A percentile compares a stretch with the other conserved stretches of the same genome.
Conservation (phyloP, 2,113 vertebrate genomes). For the Pollimyrus isidori region DNA sequence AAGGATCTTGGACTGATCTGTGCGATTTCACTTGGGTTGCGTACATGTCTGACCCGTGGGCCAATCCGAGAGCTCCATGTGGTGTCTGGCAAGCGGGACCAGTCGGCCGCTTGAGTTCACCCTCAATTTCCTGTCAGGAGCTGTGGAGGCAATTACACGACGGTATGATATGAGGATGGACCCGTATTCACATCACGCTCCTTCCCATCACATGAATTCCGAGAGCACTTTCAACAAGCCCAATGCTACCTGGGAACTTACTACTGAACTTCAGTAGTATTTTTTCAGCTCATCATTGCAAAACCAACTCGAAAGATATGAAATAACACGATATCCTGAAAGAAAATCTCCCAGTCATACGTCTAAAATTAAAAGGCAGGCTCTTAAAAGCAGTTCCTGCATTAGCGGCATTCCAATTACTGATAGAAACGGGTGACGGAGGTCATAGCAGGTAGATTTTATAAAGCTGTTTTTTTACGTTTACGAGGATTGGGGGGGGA, state of each 20-base stretch:
- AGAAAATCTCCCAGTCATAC: neutral
- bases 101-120: neutral
- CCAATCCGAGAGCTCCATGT: neutral
- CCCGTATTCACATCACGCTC: neutral
- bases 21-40: neutral
- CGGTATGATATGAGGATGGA: neutral
- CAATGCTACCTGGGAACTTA: neutral
- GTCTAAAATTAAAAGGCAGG: neutral
- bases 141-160: neutral
- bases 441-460: too few species aligned
- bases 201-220: neutral
- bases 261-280: neutral
- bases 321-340: neutral
- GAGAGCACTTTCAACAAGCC: neutral
- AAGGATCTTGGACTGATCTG: neutral
- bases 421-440: neutral
- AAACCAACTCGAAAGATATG: neutral
- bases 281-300: neutral
- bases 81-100: neutral
- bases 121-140: constrained; percentile 15
- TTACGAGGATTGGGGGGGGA: neutral
- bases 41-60: neutral
- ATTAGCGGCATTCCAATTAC: neutral
- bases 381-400: neutral
- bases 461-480: neutral